These are phyloP conservation scores for Lymantria dispar DNA, from an alignment of 2,888 invertebrate species.

Conservation along the genomic window DNA sequence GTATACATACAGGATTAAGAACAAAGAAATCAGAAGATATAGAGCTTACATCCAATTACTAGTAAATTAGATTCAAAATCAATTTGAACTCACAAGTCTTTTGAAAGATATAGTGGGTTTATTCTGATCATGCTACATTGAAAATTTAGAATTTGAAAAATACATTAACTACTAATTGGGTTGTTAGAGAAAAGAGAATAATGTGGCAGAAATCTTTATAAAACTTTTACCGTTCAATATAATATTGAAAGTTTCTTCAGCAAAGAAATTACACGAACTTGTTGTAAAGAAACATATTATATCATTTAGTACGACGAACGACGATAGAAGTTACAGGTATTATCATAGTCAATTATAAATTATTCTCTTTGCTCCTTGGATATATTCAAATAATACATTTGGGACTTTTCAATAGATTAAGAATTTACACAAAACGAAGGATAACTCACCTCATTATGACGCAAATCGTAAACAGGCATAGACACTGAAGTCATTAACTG, in stretches of 20 bases:
- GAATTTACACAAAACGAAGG: conserved; percentile 15
- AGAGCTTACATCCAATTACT: conserved; percentile 74
- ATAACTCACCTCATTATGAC: conserved; percentile 90
- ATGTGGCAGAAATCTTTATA: conserved; percentile 12
- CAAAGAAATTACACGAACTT: no score
- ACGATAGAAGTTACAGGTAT: no score
- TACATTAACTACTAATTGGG: conserved; percentile 30
- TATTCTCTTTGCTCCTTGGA: background rate
- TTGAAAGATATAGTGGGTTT: conserved; percentile 47
- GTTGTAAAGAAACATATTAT: no score
- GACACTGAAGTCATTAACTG: conserved; percentile 96
- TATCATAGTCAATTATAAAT: background rate
- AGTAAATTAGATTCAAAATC: conserved; percentile 56
- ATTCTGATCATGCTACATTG: conserved; percentile 60
- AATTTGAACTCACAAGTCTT: conserved; percentile 63
- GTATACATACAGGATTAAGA: conserved; percentile 37
- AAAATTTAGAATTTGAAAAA: conserved; percentile 57
- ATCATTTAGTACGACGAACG: no score
- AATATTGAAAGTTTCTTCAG: background rate
- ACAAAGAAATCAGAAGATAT: conserved; percentile 45
- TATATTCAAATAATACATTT: conserved; percentile 17
- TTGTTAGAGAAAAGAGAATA: conserved; percentile 36
- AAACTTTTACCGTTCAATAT: background rate
- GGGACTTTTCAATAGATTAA: conserved; percentile 27
- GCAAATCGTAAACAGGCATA: conserved; percentile 95